Conservation (phyloP, 2,797 vertebrate species). For the Coendou prehensilis region DNA sequence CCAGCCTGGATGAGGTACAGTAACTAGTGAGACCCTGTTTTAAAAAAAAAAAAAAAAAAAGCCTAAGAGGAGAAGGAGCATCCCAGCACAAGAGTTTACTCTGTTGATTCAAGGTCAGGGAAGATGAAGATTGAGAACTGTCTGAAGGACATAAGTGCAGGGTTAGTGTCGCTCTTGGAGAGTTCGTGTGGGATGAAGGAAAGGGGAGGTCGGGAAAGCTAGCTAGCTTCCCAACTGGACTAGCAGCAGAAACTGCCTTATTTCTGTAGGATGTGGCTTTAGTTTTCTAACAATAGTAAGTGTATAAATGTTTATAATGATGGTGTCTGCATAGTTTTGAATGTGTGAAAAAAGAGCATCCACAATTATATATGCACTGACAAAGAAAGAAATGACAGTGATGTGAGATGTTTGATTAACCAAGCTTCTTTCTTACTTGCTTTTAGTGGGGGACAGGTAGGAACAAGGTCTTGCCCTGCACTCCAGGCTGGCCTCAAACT, state of each 20-base stretch:
- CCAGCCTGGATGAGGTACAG: not conserved
- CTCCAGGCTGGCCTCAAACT: not conserved
- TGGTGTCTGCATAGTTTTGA: not conserved
- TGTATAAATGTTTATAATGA: not conserved
- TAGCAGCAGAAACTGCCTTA: not conserved
- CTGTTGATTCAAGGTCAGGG: not conserved
- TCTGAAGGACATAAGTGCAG: not conserved
- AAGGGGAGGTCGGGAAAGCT: not conserved
- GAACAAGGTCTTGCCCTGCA: not conserved
- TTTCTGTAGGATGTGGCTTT: conserved; percentile 9
- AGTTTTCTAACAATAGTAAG: not conserved
- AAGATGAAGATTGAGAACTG: not conserved
- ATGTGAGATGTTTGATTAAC: not conserved
- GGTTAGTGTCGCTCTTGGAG: not conserved
- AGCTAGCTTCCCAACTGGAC: not conserved
- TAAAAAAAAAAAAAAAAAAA: not conserved
- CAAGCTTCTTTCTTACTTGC: not conserved
- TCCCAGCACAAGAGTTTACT: not conserved
- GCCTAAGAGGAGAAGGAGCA: not conserved
- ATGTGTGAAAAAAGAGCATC: not conserved
- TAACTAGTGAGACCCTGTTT: not conserved
- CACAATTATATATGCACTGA: not conserved
- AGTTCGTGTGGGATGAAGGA: not conserved
- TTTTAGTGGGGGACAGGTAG: not conserved
- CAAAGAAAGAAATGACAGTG: not conserved